phyloP scores from a whole-genome alignment of 2,113 vertebrate species.

The Tragelaphus imberbis region DNA sequence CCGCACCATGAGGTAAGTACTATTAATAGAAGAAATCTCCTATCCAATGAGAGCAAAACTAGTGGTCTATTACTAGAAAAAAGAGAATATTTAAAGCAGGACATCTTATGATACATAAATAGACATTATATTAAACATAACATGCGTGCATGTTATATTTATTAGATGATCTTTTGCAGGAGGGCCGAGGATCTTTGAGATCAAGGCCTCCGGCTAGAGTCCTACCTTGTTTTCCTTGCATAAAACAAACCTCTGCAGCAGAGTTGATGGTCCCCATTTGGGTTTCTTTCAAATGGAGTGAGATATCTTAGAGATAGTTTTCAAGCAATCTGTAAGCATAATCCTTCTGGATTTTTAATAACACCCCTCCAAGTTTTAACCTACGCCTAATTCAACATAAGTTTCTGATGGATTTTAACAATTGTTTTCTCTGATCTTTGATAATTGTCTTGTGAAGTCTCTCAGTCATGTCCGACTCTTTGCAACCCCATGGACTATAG shows the following conservation, averaged over 20 bases:
- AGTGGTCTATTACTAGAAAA: slow-evolving; percentile 9
- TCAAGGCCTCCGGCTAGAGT: not conserved
- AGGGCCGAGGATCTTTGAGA: not conserved
- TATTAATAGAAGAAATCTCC: slow-evolving; percentile 26
- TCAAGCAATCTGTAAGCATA: not conserved
- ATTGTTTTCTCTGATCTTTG: not conserved
- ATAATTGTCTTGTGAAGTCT: not conserved
- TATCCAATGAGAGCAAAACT: not conserved
- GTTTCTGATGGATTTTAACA: not conserved
- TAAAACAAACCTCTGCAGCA: not conserved
- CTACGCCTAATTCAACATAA: not conserved
- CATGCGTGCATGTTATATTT: not conserved
- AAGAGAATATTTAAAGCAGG: slow-evolving; percentile 18
- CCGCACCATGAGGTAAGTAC: not conserved
- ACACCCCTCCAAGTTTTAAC: not conserved
- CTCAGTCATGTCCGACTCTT: not conserved
- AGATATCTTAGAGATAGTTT: not conserved
- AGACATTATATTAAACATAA: not conserved
- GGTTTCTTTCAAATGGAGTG: not conserved
- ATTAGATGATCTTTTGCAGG: not conserved
- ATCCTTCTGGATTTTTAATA: not conserved
- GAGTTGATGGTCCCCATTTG: not conserved
- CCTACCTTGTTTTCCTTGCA: not conserved
- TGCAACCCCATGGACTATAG: not conserved
- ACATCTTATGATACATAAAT: not conserved